phyloP scores from a whole-genome alignment of 2,797 vertebrate genomes.

The Oryzias sinensis region DNA sequence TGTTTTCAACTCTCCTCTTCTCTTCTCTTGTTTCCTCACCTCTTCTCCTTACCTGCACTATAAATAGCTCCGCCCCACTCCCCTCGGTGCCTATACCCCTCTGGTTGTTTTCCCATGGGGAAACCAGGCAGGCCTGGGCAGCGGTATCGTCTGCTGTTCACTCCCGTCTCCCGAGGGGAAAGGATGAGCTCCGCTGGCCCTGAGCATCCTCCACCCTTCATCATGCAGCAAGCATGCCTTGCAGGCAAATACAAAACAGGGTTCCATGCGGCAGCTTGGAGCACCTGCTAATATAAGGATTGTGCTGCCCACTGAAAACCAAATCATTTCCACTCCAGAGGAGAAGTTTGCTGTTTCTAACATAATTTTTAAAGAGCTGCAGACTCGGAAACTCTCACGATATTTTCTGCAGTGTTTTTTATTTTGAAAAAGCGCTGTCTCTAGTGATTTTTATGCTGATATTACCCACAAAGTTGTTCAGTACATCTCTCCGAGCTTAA shows the following conservation, averaged over 20 bases:
- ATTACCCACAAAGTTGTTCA: conserved; percentile 47
- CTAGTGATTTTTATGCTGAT: conserved; percentile 60
- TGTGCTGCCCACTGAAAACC: conserved; percentile 20
- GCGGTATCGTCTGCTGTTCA: conserved; percentile 57
- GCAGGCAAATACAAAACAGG: conserved; percentile 43
- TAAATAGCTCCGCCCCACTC: conserved; percentile 63
- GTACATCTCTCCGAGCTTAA: conserved; percentile 34
- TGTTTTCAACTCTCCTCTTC: conserved; percentile 17
- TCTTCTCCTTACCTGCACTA: conserved; percentile 62
- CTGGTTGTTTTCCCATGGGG: conserved; percentile 57
- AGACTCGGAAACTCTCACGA: conserved; percentile 27
- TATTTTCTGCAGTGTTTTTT: conserved; percentile 10
- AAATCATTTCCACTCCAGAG: conserved; percentile 24
- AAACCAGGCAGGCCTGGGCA: conserved; percentile 54
- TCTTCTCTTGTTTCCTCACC: conserved; percentile 30
- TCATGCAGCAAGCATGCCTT: conserved; percentile 65
- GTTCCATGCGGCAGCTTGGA: conserved; percentile 29
- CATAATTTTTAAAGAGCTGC: conserved; percentile 28
- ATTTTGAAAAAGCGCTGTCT: conserved; percentile 47
- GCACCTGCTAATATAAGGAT: conserved; percentile 58
- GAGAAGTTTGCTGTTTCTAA: conserved; percentile 33
- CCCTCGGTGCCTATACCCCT: conserved; percentile 48
- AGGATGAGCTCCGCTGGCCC: conserved; percentile 48
- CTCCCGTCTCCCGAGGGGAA: conserved; percentile 51
- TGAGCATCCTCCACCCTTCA: conserved; percentile 63